Percentiles rank a stretch among this genome's conserved stretches.
Conservation (phyloP, 2,888 invertebrate genomes). For the Ypsolopha scabrella region DNA sequence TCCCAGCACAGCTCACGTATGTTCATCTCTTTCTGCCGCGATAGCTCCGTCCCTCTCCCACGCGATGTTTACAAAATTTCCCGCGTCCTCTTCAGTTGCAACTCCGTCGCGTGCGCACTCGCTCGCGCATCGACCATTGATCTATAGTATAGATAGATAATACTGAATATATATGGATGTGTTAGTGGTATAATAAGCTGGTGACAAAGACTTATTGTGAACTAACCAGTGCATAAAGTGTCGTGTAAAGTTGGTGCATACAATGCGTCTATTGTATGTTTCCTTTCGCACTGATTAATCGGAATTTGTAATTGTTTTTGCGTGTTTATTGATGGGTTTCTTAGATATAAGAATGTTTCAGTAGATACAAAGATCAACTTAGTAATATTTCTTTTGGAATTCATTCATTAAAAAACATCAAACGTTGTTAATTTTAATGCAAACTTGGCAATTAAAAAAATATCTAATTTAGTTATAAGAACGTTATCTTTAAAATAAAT, state of each 20-base stretch:
- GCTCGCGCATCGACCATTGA: constrained; percentile 21
- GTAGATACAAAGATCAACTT: no score
- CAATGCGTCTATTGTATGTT: no score
- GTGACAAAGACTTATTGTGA: constrained; percentile 24
- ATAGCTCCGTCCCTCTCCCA: constrained; percentile 24
- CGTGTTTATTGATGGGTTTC: constrained; percentile 24
- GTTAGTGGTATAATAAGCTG: neutral
- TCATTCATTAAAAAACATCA: no score
- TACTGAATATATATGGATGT: neutral
- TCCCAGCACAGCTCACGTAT: constrained; percentile 17
- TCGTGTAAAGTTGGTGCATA: constrained; percentile 4
- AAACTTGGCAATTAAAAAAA: no score
- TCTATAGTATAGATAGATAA: constrained; percentile 19
- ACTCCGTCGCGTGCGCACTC: constrained; percentile 29
- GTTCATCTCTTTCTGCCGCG: constrained; percentile 23
- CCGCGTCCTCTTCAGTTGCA: constrained; percentile 29
- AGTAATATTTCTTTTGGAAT: no score
- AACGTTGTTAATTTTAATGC: no score
- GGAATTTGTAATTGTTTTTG: no score
- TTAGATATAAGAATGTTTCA: constrained; percentile 8
- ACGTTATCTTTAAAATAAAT: no score
- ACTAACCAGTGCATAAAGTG: no score
- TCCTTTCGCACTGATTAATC: no score
- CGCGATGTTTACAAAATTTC: constrained; percentile 48
- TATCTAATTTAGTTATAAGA: no score